A percentile compares a stretch with the other conserved stretches of the same genome.
These are phyloP conservation scores for Myotis findleyi DNA, from an alignment of 2,797 vertebrate genomes.

Conservation along the genomic window DNA sequence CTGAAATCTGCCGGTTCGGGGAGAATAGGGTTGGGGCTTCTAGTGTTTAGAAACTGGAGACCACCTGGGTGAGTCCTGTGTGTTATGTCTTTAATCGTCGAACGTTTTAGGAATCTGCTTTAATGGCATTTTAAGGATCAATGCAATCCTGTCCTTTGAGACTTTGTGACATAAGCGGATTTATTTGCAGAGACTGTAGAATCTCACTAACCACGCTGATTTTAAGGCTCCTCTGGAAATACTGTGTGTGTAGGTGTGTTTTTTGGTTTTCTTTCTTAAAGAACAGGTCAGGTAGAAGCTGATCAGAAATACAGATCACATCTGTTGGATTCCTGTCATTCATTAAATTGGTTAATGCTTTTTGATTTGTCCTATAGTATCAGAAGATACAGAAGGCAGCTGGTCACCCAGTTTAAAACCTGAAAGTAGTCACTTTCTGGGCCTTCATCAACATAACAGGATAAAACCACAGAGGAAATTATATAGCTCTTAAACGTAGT, in stretches of 20 bases:
- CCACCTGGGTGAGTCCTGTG: no score
- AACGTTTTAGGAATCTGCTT: background rate
- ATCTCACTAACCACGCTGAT: background rate
- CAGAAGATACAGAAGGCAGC: constrained; percentile 2
- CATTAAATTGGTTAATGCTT: constrained; percentile 1
- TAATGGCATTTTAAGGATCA: background rate
- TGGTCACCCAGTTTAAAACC: background rate
- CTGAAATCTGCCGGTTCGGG: background rate
- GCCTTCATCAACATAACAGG: background rate
- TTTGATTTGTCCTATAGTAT: background rate
- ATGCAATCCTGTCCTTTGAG: background rate
- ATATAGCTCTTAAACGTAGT: background rate
- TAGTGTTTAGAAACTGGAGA: background rate
- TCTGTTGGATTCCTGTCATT: background rate
- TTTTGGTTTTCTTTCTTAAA: background rate
- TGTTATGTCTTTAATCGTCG: background rate
- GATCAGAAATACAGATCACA: background rate
- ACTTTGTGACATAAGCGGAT: background rate
- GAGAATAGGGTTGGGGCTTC: background rate
- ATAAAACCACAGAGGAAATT: constrained; percentile 29
- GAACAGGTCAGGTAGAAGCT: background rate
- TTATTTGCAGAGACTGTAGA: background rate
- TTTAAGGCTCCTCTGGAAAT: background rate
- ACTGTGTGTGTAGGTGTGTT: background rate
- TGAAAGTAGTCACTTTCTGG: background rate